Evolutionary conservation across 2,797 vertebrate genomes (phyloP), one percentile per base, ranked within the genome.

Genomic region (Hylomyscus alleni): DNA sequence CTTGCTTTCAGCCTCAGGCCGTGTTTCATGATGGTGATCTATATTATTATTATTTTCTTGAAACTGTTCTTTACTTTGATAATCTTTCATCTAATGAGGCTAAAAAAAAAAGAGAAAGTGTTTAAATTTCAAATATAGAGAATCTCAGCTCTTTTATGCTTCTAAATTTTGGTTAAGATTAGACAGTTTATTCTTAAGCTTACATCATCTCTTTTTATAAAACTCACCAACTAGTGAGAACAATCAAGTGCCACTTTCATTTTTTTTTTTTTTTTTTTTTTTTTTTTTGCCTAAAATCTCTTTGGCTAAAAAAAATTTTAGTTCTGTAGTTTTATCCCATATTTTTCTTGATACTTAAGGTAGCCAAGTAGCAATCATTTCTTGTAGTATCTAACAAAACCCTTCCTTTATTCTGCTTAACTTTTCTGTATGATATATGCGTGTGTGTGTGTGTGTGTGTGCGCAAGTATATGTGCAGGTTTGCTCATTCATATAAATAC

Each of bases 131-230:
- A 77, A 85, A 67, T 19, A 22, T 11, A 87, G 52, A 9, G 84
- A 89, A 58, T 87, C 29, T 37, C 90, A 22, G 3, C 37, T 94
- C 3, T 93, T 90, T 86, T 60, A n/a, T 62, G 69, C 75, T 76
- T 84, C 14, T 56, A 80, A 91, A 73, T 67, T 97, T 94, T 95
- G 54, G 52, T 94, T 94, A n/a, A 94, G 89, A 77, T 44, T 73
- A 37, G 72, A 37, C 4, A n/a, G 24, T 90, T 95, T 62, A 77
- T 95, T 96, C 31, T 81, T 81, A 85, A 65, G 22, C 22, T 83
- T 62, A 8, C 89, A 6, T 93, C 4, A 83, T 60, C 44, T 78
- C 62, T 47, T 85, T 85, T 91, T 80, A 80, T 34, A 86, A 60
- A 72, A 72, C 87, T 91, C 40, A 67, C 76, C 76, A 73, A 12